Evolutionary conservation across 2,888 invertebrate genomes (phyloP).

Genomic region (Brachynemurus nebulosus): DNA sequence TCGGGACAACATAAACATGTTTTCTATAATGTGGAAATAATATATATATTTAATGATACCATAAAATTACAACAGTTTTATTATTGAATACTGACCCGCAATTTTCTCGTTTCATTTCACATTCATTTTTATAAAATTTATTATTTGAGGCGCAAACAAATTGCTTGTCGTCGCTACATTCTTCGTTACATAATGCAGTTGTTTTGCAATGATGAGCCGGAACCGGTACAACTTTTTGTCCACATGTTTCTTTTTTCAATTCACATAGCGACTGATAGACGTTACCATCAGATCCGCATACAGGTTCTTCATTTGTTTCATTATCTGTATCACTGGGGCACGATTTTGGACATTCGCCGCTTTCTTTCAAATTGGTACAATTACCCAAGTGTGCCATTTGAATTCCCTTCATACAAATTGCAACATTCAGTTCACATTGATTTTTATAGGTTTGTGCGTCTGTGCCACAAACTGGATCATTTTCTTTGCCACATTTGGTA

Average conservation of each 20-base stretch:
- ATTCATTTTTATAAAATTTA: slow-evolving; percentile 78
- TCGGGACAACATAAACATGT: slow-evolving; percentile 81
- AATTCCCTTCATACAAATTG: slow-evolving; percentile 71
- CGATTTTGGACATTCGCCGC: slow-evolving; percentile 46
- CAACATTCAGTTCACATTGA: slow-evolving; percentile 68
- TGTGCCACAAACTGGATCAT: slow-evolving; percentile 77
- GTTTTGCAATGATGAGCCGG: slow-evolving; percentile 72
- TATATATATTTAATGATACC: slow-evolving; percentile 2
- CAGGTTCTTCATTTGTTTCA: slow-evolving; percentile 41
- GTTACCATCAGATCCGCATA: slow-evolving; percentile 82
- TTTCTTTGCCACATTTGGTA: slow-evolving; percentile 50
- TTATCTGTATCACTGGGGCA: slow-evolving; percentile 40
- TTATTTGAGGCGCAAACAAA: slow-evolving; percentile 86
- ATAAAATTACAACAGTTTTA: not conserved
- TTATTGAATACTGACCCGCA: slow-evolving; percentile 51
- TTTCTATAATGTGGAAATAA: slow-evolving; percentile 43
- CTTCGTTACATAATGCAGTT: slow-evolving; percentile 68
- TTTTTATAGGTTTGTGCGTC: slow-evolving; percentile 76
- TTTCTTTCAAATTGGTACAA: slow-evolving; percentile 58
- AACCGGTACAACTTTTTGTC: slow-evolving; percentile 72
- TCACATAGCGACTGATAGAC: slow-evolving; percentile 79
- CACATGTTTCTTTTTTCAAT: slow-evolving; percentile 68
- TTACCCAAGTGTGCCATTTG: slow-evolving; percentile 80
- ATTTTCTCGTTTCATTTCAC: slow-evolving; percentile 81
- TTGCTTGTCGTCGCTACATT: slow-evolving; percentile 54